These are phyloP conservation scores for Nemotelus nigrinus DNA, from an alignment of 2,888 invertebrate species.

Conservation along the genomic window DNA sequence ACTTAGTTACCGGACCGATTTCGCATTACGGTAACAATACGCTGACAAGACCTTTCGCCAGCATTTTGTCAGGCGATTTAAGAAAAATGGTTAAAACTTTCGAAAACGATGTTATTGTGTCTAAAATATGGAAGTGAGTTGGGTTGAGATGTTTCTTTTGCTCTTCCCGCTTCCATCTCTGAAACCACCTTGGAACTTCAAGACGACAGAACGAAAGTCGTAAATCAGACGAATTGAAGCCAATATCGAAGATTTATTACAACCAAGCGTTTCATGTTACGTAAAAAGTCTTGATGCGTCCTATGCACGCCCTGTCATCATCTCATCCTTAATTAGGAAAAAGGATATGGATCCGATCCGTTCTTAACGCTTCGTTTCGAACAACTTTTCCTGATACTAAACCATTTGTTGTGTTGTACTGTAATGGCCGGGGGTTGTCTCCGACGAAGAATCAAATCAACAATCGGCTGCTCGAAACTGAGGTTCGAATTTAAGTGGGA, in stretches of 20 bases:
- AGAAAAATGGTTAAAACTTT: neutral
- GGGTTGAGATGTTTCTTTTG: too few species aligned
- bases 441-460: too few species aligned
- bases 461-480: neutral
- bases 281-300: neutral
- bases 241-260: constrained; percentile 49
- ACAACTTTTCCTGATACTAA: neutral
- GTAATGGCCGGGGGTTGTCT: too few species aligned
- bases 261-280: neutral
- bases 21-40: too few species aligned
- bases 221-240: constrained; percentile 50
- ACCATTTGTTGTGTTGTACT: too few species aligned
- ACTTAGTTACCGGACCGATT: too few species aligned
- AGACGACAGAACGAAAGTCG: constrained; percentile 47
- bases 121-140: neutral
- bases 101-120: neutral
- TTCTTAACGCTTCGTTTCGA: neutral
- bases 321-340: constrained; percentile 39
- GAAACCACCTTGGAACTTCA: neutral
- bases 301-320: constrained; percentile 20
- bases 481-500: neutral
- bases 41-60: constrained; percentile 24
- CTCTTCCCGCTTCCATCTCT: neutral
- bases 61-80: neutral
- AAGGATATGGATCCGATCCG: constrained; percentile 6